Conservation (phyloP, 2,113 vertebrate genomes). For the Pachycephala philippinensis region DNA sequence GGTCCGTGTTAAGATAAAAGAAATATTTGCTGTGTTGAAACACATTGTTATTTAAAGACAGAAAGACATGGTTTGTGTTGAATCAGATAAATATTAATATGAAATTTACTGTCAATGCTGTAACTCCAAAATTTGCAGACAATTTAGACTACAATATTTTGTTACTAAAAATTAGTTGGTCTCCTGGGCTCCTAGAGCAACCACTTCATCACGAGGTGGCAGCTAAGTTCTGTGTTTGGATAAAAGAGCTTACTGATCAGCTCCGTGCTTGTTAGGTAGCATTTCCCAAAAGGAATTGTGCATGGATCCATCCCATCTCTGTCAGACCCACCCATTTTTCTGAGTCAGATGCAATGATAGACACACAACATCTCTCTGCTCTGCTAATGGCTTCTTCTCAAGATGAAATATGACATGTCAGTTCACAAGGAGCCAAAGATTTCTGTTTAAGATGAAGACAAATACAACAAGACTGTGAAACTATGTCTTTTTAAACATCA, state of each 20-base stretch:
- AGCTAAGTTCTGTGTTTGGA: not conserved
- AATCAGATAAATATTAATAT: conserved; percentile 27
- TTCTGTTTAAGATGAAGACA: not conserved
- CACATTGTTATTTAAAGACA: conserved; percentile 10
- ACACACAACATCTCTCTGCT: not conserved
- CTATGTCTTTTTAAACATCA: not conserved
- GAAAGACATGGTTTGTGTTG: not conserved
- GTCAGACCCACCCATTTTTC: not conserved
- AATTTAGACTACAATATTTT: not conserved
- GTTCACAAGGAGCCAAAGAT: not conserved
- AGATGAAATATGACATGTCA: not conserved
- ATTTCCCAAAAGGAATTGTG: not conserved
- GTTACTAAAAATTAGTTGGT: not conserved
- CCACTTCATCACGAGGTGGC: not conserved
- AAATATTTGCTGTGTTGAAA: conserved; percentile 5
- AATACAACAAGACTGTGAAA: not conserved
- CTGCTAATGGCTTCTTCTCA: not conserved
- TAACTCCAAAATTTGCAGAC: not conserved
- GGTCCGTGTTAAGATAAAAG: not conserved
- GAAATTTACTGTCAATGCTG: not conserved
- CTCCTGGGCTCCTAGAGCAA: not conserved
- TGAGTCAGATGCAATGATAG: not conserved
- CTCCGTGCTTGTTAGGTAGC: not conserved
- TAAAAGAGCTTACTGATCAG: not conserved
- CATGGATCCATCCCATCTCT: not conserved